These are phyloP conservation scores for Psix sp. DNA, from an alignment of 1,140 invertebrate genomes.

Conservation along the genomic window DNA sequence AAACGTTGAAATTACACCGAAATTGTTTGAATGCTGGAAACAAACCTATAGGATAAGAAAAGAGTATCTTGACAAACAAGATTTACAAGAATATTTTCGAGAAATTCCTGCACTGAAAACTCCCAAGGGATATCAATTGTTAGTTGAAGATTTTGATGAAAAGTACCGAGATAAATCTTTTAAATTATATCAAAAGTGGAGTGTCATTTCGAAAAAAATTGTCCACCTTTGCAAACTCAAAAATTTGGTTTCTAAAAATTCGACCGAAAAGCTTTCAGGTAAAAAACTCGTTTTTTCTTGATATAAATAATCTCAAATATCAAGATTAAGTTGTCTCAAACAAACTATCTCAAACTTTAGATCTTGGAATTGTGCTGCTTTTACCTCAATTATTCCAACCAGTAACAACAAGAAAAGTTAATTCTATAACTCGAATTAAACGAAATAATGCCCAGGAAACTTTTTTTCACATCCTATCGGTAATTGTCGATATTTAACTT, in stretches of 20 bases:
- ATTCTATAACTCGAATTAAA: conserved; percentile 42
- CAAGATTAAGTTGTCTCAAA: too few species aligned
- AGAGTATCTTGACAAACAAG: conserved; percentile 40
- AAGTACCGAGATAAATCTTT: conserved; percentile 24
- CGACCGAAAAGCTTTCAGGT: conserved; percentile 23
- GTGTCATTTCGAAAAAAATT: conserved; percentile 37
- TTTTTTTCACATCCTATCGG: conserved; percentile 31
- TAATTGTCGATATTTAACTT: conserved; percentile 1
- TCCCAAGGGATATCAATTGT: conserved; percentile 23
- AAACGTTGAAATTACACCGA: conserved; percentile 30
- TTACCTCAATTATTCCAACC: conserved; percentile 44
- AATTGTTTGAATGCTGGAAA: conserved; percentile 44
- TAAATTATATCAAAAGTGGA: conserved; percentile 41
- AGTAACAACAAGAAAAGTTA: conserved; percentile 45
- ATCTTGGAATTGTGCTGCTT: conserved; percentile 25
- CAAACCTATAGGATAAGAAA: conserved; percentile 25
- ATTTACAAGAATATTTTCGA: conserved; percentile 29
- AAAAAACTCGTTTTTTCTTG: not conserved
- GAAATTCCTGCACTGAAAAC: conserved; percentile 35
- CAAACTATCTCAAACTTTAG: conserved; percentile 6
- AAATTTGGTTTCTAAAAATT: conserved; percentile 30
- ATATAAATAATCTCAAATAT: too few species aligned
- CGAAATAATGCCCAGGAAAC: conserved; percentile 46
- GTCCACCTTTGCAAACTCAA: conserved; percentile 26
- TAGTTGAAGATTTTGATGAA: conserved; percentile 37